Percentiles rank a stretch among this genome's conserved stretches.
Evolutionary conservation across 2,113 vertebrate species (phyloP).

Genomic region (Cochlearius cochlearius): DNA sequence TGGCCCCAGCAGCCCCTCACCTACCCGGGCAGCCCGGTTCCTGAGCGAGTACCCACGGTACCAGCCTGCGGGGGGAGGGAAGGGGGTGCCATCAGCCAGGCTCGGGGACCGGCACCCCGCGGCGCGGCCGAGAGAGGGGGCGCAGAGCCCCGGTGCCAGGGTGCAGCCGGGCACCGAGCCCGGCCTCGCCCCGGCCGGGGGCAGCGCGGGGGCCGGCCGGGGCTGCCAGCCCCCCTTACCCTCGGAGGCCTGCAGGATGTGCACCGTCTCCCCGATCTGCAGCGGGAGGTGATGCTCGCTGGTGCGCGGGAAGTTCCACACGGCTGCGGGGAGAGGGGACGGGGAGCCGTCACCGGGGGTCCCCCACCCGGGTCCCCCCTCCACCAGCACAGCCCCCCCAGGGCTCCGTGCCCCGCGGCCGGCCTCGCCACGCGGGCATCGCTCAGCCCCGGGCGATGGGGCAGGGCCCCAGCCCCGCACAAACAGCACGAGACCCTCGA

Average conservation of each 20-base stretch:
- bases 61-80: constrained; percentile 38
- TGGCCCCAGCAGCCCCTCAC: background rate
- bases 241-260: constrained; percentile 45
- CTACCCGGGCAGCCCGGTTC: constrained; percentile 50
- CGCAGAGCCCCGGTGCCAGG: rapidly evolving
- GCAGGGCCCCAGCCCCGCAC: background rate
- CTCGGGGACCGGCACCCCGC: rapidly evolving
- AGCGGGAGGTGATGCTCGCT: constrained; percentile 57
- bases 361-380: background rate
- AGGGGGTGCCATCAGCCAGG: rapidly evolving
- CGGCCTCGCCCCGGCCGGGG: background rate
- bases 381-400: background rate
- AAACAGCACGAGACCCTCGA: rapidly evolving
- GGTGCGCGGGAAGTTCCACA: constrained; percentile 55
- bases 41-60: constrained; percentile 52
- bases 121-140: rapidly evolving
- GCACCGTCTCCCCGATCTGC: constrained; percentile 57
- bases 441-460: rapidly evolving
- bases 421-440: rapidly evolving
- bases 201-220: rapidly evolving
- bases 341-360: background rate
- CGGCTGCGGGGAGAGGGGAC: background rate
- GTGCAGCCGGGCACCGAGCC: rapidly evolving
- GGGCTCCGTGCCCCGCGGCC: background rate
- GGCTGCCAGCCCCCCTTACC: background rate